Evolutionary conservation across 1,140 invertebrate genomes (phyloP).

Genomic region (Nasonia giraulti): DNA sequence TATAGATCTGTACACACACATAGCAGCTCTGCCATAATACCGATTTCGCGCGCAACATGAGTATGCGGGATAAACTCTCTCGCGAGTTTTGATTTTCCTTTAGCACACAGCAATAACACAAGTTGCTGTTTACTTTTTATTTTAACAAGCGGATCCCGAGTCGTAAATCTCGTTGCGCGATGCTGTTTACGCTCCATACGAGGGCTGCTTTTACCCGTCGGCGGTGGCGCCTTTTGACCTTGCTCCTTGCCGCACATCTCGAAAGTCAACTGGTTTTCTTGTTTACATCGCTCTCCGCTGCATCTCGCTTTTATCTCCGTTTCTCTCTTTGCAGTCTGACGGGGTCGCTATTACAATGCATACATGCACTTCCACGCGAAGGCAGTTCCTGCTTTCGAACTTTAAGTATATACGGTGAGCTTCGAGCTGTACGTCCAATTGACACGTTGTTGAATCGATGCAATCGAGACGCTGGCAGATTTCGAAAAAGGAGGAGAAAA

Average conservation of each 20-base stretch:
- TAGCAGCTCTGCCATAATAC: neutral
- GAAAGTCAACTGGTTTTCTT: constrained; percentile 11
- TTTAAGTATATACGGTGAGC: neutral
- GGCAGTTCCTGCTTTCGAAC: constrained; percentile 15
- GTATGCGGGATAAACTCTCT: no score
- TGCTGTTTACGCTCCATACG: no score
- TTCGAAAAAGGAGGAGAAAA: neutral
- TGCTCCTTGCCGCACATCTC: constrained; percentile 35
- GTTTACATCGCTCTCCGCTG: constrained; percentile 5
- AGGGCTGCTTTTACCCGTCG: neutral
- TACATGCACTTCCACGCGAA: neutral
- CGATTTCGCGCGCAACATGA: neutral
- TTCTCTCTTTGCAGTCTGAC: no score
- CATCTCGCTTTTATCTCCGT: neutral
- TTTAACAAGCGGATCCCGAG: neutral
- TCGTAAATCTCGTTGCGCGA: neutral
- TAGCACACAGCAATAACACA: neutral
- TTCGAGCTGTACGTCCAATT: constrained; percentile 24
- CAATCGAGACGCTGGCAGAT: neutral
- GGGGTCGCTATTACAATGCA: neutral
- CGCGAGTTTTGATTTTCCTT: neutral
- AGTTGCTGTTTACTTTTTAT: neutral
- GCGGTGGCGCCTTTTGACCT: neutral
- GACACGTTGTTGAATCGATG: constrained; percentile 28
- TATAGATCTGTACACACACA: neutral